These are phyloP conservation scores for Sinosuthora webbiana DNA, from an alignment of 2,113 vertebrate species.

Conservation along the genomic window DNA sequence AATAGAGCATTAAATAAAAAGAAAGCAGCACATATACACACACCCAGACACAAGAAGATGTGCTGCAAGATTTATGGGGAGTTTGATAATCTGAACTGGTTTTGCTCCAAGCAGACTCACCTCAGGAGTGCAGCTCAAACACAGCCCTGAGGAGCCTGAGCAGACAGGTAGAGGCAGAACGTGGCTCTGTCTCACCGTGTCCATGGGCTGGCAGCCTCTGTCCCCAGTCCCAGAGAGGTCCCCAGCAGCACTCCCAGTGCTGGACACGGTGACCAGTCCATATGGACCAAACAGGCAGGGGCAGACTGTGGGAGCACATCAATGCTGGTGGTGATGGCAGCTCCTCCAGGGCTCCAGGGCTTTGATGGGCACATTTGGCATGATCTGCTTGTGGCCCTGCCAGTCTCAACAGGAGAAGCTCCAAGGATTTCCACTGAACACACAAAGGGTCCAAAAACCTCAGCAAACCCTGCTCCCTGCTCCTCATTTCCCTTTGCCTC, in stretches of 20 bases:
- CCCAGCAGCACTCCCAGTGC: background rate
- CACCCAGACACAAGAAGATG: background rate
- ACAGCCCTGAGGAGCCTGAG: background rate
- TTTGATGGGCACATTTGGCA: background rate
- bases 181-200: background rate
- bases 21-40: background rate
- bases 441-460: background rate
- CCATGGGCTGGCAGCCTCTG: background rate
- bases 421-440: background rate
- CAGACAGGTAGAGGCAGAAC: background rate
- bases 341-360: background rate
- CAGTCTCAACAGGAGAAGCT: background rate
- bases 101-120: background rate
- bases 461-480: background rate
- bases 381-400: too few relatives aligned
- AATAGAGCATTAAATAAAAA: conserved; percentile 38
- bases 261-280: too few relatives aligned
- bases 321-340: background rate
- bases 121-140: background rate
- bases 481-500: background rate
- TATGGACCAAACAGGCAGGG: fast-evolving
- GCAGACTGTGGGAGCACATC: fast-evolving
- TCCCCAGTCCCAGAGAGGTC: background rate
- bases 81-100: background rate
- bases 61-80: background rate